Conservation (phyloP, 2,888 invertebrate genomes). For the Lithosia quadra region DNA sequence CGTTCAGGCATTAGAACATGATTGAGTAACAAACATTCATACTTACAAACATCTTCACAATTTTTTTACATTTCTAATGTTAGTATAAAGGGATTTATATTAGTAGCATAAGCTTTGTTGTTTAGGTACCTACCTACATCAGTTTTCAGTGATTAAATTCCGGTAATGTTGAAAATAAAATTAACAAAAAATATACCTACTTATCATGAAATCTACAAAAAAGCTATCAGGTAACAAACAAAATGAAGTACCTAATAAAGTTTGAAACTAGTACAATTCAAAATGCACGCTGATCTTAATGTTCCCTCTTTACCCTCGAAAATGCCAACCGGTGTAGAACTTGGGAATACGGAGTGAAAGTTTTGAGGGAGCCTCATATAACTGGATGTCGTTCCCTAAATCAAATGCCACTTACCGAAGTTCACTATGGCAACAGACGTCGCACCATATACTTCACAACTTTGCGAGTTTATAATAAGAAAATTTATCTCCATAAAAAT, state of each 20-base stretch:
- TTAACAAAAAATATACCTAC: no score
- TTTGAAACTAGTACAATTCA: conserved; percentile 14
- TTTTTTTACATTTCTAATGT: no score
- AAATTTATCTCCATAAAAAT: conserved; percentile 11
- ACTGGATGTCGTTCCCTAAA: conserved; percentile 47
- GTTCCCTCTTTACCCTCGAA: conserved; percentile 6
- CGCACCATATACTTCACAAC: conserved; percentile 28
- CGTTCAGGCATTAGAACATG: no score
- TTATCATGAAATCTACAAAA: no score
- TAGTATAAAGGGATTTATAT: no score
- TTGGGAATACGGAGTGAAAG: conserved; percentile 32
- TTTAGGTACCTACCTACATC: no score
- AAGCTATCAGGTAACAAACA: neutral
- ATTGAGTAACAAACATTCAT: no score
- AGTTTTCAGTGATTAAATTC: no score
- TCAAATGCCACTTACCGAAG: conserved; percentile 52
- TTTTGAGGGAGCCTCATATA: conserved; percentile 41
- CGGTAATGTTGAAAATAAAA: no score
- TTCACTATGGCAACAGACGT: conserved; percentile 40
- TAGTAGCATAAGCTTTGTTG: no score
- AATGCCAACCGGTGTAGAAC: conserved; percentile 16
- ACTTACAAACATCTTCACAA: no score
- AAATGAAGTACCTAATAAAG: neutral
- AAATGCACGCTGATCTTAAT: conserved; percentile 21
- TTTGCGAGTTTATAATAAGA: conserved; percentile 20